Conservation (phyloP, 30 jellyfish, hydroid and myxozoan genomes). For the Haliclystus octoradiatus region DNA sequence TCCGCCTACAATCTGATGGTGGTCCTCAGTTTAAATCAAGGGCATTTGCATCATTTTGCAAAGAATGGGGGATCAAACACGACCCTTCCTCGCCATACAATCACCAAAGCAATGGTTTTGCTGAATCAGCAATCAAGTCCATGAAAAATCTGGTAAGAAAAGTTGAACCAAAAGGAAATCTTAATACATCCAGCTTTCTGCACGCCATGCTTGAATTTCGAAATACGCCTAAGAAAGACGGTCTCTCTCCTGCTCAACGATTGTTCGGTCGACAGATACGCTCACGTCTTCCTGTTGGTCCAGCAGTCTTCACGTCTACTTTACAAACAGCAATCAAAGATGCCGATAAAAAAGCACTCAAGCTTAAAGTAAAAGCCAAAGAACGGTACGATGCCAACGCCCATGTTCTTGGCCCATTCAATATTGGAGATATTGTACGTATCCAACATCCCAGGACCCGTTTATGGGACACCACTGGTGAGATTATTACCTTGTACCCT, state of each 20-base stretch:
- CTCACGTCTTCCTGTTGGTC: background rate
- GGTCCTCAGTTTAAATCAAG: background rate
- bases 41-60: background rate
- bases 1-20: background rate
- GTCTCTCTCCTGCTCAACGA: background rate
- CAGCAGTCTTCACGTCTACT: background rate
- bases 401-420: too few species aligned
- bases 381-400: background rate
- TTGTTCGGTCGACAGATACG: background rate
- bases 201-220: background rate
- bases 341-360: background rate
- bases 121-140: background rate
- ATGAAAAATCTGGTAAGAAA: background rate
- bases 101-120: background rate
- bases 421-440: background rate
- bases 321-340: background rate
- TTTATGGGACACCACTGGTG: background rate
- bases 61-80: background rate
- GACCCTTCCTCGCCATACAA: background rate
- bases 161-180: background rate
- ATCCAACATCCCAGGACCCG: background rate
- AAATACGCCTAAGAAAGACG: background rate
- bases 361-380: background rate
- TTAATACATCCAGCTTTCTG: background rate
- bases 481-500: background rate